phyloP scores from a whole-genome alignment of 2,113 vertebrate species.

The Eupsittula cactorum region DNA sequence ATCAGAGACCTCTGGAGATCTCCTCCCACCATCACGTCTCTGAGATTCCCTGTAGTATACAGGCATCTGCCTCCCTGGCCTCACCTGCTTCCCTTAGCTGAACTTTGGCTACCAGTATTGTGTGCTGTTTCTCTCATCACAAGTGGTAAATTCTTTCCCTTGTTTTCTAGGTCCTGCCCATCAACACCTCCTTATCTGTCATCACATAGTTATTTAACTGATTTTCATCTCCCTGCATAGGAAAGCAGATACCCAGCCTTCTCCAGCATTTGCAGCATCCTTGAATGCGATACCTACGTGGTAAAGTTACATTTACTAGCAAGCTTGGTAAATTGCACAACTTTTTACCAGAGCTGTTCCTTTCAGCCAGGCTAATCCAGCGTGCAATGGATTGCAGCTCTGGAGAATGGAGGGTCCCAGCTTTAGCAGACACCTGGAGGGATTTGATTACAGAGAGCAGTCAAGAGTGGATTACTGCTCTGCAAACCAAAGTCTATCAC shows the following conservation, averaged over 20 bases:
- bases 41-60: neutral
- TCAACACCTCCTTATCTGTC: neutral
- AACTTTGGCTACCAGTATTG: neutral
- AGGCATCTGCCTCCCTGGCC: neutral
- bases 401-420: neutral
- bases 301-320: neutral
- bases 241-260: neutral
- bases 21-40: neutral
- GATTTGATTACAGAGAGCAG: neutral
- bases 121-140: neutral
- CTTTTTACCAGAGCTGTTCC: neutral
- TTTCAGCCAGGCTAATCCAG: neutral
- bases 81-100: neutral
- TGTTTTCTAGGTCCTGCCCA: neutral
- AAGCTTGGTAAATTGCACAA: neutral
- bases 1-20: neutral
- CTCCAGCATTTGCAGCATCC: neutral
- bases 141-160: neutral
- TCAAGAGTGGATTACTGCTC: neutral
- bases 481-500: neutral
- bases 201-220: neutral
- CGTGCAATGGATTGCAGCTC: neutral
- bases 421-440: neutral
- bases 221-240: neutral
- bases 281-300: neutral